phyloP scores from a whole-genome alignment of 2,797 vertebrate genomes.

The Acanthurus lineatus region DNA sequence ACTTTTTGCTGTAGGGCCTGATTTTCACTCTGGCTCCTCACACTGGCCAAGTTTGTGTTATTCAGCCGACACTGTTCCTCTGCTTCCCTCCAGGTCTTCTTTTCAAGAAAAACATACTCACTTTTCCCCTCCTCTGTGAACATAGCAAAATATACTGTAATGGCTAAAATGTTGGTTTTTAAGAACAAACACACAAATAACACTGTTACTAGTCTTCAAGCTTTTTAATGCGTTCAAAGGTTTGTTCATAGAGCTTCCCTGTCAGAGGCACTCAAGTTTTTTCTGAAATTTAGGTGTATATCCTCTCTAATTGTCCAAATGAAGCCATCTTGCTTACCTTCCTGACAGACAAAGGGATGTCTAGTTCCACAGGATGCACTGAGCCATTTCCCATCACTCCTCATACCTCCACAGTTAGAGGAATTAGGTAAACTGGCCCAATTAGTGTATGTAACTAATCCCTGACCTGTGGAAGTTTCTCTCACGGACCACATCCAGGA shows the following conservation, averaged over 20 bases:
- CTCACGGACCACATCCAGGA: constrained; percentile 50
- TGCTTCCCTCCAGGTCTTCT: constrained; percentile 13
- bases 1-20: constrained; percentile 2
- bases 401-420: constrained; percentile 46
- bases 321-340: constrained; percentile 1
- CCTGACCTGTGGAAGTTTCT: not conserved
- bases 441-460: constrained; percentile 27
- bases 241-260: not conserved
- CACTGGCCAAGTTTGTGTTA: constrained; percentile 25
- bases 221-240: not conserved
- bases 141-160: not conserved
- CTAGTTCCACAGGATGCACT: not conserved
- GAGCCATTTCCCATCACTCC: constrained; percentile 31
- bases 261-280: no score
- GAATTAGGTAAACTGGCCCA: constrained; percentile 9
- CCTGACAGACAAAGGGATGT: constrained; percentile 48
- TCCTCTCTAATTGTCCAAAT: not conserved
- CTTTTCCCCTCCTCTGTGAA: not conserved
- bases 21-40: constrained; percentile 31
- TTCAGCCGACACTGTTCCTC: constrained; percentile 11
- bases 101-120: not conserved
- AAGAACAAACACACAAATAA: not conserved
- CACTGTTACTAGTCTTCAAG: not conserved
- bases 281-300: not conserved
- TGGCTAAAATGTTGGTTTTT: not conserved